Evolutionary conservation across 1,140 invertebrate species (phyloP).

Genomic region (Leptonema lineaticorne): DNA sequence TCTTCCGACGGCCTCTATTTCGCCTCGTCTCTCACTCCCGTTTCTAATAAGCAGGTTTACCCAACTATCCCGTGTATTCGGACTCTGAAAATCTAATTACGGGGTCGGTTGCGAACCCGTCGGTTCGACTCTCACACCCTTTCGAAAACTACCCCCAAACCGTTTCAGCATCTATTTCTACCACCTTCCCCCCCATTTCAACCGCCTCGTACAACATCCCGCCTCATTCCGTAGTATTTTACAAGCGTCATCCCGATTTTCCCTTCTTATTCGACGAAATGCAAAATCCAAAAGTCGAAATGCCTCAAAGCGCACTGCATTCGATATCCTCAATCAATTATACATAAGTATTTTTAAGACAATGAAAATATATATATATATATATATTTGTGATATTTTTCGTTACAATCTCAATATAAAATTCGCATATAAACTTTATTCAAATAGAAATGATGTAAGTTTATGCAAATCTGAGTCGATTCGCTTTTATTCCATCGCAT

Average conservation of each 20-base stretch:
- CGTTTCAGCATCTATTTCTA: conserved; percentile 43
- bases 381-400: too few relatives aligned
- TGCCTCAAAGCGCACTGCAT: too few relatives aligned
- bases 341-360: too few relatives aligned
- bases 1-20: background rate
- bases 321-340: too few relatives aligned
- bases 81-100: conserved; percentile 61
- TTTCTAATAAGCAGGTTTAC: conserved; percentile 41
- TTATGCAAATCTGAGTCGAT: too few relatives aligned
- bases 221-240: background rate
- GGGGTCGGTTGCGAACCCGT: conserved; percentile 51
- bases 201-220: conserved; percentile 26
- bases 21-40: background rate
- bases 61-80: conserved; percentile 54
- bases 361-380: too few relatives aligned
- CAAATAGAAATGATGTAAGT: too few relatives aligned
- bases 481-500: too few relatives aligned
- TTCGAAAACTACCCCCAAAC: conserved; percentile 49
- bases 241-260: background rate
- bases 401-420: too few relatives aligned
- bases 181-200: conserved; percentile 36
- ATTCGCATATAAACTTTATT: too few relatives aligned
- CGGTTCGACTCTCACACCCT: conserved; percentile 54
- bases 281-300: background rate
- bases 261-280: background rate